Conservation (phyloP, 2,797 vertebrate genomes). For the Pitangus sulphuratus region DNA sequence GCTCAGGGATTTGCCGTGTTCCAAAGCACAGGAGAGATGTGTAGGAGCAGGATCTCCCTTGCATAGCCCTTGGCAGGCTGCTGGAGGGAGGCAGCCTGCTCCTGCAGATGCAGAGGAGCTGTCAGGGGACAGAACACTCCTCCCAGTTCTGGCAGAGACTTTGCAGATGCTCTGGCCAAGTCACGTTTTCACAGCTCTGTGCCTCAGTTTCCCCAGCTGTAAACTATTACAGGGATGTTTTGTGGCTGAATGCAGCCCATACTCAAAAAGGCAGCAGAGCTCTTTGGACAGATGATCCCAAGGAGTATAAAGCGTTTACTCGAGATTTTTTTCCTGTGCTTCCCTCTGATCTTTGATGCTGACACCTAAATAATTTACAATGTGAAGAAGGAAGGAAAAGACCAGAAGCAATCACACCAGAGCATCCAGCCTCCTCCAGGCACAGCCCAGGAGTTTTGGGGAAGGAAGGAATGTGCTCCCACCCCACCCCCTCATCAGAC, state of each 20-base stretch:
- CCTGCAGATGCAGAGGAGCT: conserved; percentile 40
- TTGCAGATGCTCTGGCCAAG: conserved; percentile 50
- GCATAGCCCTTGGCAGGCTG: conserved; percentile 8
- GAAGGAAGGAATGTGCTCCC: conserved; percentile 25
- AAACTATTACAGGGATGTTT: conserved; percentile 42
- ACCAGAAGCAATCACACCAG: conserved; percentile 56
- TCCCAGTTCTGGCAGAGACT: conserved; percentile 38
- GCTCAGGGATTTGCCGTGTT: background rate
- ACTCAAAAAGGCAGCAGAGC: background rate
- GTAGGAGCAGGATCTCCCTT: background rate
- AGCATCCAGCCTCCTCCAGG: conserved; percentile 28
- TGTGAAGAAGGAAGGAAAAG: conserved; percentile 55
- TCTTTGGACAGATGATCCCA: conserved; percentile 35
- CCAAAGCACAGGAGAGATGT: background rate
- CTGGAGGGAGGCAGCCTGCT: conserved; percentile 12
- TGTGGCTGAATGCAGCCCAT: conserved; percentile 26
- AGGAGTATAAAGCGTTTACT: conserved; percentile 35
- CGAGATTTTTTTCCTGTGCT: conserved; percentile 7
- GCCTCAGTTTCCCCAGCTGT: conserved; percentile 72
- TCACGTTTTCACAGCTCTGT: conserved; percentile 38
- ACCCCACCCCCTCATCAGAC: background rate
- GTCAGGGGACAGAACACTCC: background rate
- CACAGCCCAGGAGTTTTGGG: background rate
- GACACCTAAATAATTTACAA: conserved; percentile 66
- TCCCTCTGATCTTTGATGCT: conserved; percentile 58